phyloP scores from a whole-genome alignment of 2,113 vertebrate genomes.

The Apodemus speciosus region DNA sequence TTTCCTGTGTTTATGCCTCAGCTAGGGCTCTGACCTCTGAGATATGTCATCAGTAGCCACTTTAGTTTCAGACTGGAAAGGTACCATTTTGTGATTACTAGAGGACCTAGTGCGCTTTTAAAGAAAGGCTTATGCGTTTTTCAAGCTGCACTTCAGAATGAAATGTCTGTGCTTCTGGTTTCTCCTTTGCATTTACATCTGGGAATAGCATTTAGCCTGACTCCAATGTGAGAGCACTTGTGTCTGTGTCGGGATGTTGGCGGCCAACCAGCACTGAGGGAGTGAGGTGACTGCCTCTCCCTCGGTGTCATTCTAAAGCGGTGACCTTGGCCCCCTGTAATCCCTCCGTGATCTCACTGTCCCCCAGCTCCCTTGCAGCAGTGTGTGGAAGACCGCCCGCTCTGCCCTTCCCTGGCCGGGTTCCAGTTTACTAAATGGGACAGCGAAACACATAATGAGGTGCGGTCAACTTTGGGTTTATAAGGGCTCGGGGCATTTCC shows the following conservation, averaged over 20 bases:
- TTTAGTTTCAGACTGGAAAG: slow-evolving; percentile 22
- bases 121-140: slow-evolving; percentile 10
- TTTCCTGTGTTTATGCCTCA: slow-evolving; percentile 20
- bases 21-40: background rate
- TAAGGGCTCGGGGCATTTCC: background rate
- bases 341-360: background rate
- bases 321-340: background rate
- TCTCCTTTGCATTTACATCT: background rate
- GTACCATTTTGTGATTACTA: background rate
- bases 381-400: slow-evolving; percentile 86
- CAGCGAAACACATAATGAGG: slow-evolving; percentile 88
- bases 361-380: slow-evolving; percentile 85
- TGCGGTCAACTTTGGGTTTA: slow-evolving; percentile 66
- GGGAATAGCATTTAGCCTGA: background rate
- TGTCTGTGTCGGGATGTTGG: background rate
- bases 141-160: background rate
- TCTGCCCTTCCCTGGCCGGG: slow-evolving; percentile 93
- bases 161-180: background rate
- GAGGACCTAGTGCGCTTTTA: background rate
- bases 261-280: background rate
- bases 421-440: slow-evolving; percentile 94
- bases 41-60: background rate
- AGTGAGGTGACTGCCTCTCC: background rate
- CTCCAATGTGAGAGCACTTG: background rate
- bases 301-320: background rate